These are phyloP conservation scores for Acrossocheilus wenchowensis DNA, from an alignment of 2,797 vertebrate species.

Conservation along the genomic window DNA sequence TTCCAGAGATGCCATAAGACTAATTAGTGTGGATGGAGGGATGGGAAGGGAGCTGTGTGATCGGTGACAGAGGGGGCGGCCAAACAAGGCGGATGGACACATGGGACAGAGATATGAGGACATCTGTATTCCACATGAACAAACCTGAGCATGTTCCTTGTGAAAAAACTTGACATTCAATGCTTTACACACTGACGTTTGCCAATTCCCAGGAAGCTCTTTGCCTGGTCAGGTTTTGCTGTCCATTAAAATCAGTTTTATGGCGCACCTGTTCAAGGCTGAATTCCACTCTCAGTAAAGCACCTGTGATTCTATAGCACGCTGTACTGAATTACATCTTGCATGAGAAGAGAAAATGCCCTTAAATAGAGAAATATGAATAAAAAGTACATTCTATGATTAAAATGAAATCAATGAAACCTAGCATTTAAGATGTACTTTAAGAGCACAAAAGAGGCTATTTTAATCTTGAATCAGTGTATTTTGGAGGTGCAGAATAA, in stretches of 20 bases:
- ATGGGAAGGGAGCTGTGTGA: conserved; percentile 13
- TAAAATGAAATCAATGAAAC: neutral
- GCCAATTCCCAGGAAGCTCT: conserved; percentile 40
- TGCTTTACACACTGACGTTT: conserved; percentile 18
- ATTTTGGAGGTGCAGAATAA: neutral
- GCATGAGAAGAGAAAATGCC: conserved; percentile 15
- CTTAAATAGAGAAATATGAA: conserved; percentile 37
- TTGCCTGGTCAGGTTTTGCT: conserved; percentile 37
- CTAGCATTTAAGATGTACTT: conserved; percentile 28
- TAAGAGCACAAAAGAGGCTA: neutral
- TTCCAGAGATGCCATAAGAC: conserved; percentile 67
- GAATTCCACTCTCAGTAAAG: neutral
- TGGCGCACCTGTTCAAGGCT: conserved; percentile 22
- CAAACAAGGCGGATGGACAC: conserved; percentile 19
- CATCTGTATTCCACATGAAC: conserved; percentile 43
- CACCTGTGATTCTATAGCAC: conserved; percentile 21
- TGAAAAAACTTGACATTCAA: conserved; percentile 37
- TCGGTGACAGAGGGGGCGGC: conserved; percentile 9
- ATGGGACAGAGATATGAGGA: conserved; percentile 25
- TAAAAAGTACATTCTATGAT: neutral
- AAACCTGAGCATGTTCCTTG: conserved; percentile 27
- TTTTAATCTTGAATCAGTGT: neutral
- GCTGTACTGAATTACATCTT: neutral
- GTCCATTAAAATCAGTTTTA: conserved; percentile 41
- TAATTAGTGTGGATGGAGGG: conserved; percentile 64